phyloP scores from a whole-genome alignment of 2,797 vertebrate genomes.

The Scarus forsteni region DNA sequence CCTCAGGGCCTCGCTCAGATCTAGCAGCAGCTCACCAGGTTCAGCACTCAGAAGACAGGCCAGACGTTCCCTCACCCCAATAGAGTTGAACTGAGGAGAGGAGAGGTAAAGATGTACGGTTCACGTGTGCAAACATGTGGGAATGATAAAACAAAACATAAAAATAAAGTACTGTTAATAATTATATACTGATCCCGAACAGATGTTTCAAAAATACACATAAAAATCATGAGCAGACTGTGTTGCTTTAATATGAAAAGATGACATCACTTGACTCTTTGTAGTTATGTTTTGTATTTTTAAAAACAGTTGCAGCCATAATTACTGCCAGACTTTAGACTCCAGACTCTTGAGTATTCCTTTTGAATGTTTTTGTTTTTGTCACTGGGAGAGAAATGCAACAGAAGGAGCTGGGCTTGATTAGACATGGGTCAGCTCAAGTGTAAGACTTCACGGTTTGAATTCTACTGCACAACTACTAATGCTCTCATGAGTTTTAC shows the following conservation, averaged over 20 bases:
- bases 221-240: neutral
- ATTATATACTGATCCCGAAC: neutral
- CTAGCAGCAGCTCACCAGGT: constrained; percentile 88
- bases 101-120: neutral
- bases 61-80: constrained; percentile 87
- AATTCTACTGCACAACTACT: too few species aligned
- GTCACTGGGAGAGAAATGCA: neutral
- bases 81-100: constrained; percentile 85
- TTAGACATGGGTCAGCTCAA: too few species aligned
- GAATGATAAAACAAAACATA: neutral
- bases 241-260: neutral
- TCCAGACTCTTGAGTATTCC: neutral
- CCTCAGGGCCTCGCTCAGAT: constrained; percentile 83
- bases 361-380: neutral
- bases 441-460: too few species aligned
- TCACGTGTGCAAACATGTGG: neutral
- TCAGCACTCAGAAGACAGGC: constrained; percentile 89
- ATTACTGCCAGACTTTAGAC: neutral
- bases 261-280: too few species aligned
- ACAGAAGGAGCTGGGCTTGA: too few species aligned
- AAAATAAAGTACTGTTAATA: neutral
- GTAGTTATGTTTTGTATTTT: neutral
- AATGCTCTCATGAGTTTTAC: too few species aligned
- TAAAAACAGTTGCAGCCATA: neutral
- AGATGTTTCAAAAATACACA: neutral